Evolutionary conservation across 1,140 invertebrate species (phyloP).

Genomic region (Monomorium pharaonis): DNA sequence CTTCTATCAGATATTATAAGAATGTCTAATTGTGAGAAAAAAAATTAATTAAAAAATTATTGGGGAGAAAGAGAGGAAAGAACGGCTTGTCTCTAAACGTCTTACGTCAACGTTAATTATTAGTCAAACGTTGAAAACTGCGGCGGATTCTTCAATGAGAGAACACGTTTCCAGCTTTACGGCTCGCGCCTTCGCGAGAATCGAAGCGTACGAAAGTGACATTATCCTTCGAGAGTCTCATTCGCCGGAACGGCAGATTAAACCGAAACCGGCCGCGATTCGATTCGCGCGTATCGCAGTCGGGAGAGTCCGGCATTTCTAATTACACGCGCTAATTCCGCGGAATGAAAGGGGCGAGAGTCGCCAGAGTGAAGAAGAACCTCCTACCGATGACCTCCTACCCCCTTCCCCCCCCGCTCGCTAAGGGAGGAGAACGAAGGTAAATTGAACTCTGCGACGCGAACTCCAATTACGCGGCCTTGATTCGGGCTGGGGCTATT

Average conservation of each 20-base stretch:
- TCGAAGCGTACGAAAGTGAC: slow-evolving; percentile 18
- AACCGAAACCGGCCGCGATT: not conserved
- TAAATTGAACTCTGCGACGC: slow-evolving; percentile 42
- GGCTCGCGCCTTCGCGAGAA: not conserved
- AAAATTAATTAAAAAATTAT: not conserved
- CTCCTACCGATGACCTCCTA: slow-evolving; percentile 20
- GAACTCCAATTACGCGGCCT: slow-evolving; percentile 59
- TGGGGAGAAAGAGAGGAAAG: not conserved
- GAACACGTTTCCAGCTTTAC: not conserved
- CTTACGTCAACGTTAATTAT: slow-evolving; percentile 18
- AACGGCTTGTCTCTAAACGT: not conserved
- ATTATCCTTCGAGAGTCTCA: slow-evolving; percentile 13
- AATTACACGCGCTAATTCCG: slow-evolving; percentile 53
- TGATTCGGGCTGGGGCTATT: slow-evolving; percentile 28
- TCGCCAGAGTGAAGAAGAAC: not conserved
- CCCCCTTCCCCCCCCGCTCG: too few species aligned
- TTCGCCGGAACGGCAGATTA: slow-evolving; percentile 3
- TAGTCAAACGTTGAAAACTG: not conserved
- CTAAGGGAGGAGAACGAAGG: not conserved
- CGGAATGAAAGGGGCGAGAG: slow-evolving; percentile 35
- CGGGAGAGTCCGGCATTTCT: slow-evolving; percentile 19
- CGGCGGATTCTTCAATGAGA: not conserved
- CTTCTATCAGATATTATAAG: not conserved
- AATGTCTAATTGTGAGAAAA: not conserved
- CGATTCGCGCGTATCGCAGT: slow-evolving; percentile 41